These are phyloP conservation scores for Stegastes partitus DNA, from an alignment of 2,113 vertebrate species.

Conservation along the genomic window DNA sequence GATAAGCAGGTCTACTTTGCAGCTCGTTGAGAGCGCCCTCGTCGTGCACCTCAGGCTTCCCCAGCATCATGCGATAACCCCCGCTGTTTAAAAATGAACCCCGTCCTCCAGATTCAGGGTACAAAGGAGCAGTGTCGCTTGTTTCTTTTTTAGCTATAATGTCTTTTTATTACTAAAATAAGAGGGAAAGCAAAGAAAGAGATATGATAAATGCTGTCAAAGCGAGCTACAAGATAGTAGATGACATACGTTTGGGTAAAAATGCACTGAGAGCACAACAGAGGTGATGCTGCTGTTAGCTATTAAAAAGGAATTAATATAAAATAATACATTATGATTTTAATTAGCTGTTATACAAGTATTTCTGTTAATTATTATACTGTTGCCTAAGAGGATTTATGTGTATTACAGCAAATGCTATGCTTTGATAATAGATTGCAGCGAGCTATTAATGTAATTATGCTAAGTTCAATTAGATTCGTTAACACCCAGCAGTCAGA, in stretches of 20 bases:
- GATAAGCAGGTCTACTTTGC: conserved; percentile 66
- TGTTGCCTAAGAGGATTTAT: conserved; percentile 10
- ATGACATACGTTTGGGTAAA: no score
- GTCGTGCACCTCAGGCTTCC: conserved; percentile 29
- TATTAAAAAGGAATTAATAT: conserved; percentile 3
- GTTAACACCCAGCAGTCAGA: conserved; percentile 16
- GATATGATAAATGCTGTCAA: no score
- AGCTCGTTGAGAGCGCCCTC: conserved; percentile 52
- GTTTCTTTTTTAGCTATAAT: not conserved
- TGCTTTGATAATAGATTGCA: conserved; percentile 32
- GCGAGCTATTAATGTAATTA: conserved; percentile 37
- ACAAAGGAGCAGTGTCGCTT: not conserved
- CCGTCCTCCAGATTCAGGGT: conserved; percentile 15
- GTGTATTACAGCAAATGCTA: conserved; percentile 16
- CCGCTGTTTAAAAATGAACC: conserved; percentile 23
- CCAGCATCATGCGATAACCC: conserved; percentile 29
- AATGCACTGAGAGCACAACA: not conserved
- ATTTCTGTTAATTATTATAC: conserved; percentile 31
- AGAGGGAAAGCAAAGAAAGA: no score
- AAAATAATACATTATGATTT: conserved; percentile 15
- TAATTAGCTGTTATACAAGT: not conserved
- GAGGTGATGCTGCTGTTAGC: conserved; percentile 2
- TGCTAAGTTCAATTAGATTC: conserved; percentile 13
- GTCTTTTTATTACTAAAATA: not conserved
- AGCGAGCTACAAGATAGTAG: no score